These are phyloP conservation scores for Bolborhynchus lineola DNA, from an alignment of 2,113 vertebrate genomes.

Conservation along the genomic window DNA sequence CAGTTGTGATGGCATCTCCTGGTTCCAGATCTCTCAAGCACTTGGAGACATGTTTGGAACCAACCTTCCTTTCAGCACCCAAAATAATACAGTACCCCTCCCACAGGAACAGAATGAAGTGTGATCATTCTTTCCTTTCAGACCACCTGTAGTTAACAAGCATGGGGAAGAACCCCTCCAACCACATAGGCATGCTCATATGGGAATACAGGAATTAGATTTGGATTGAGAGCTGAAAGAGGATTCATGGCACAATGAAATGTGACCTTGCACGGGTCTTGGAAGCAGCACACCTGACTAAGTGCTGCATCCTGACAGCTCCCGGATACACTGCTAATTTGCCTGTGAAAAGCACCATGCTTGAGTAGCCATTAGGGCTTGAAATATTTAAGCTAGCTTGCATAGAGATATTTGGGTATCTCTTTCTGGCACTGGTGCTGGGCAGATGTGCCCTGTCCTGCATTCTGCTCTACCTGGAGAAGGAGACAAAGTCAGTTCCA, in stretches of 20 bases:
- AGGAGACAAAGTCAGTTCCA: not conserved
- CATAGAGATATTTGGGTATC: not conserved
- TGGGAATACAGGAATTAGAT: not conserved
- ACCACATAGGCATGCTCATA: fast-evolving
- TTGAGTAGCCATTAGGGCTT: constrained; percentile 1
- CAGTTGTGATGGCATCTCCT: not conserved
- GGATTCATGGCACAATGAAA: not conserved
- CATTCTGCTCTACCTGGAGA: not conserved
- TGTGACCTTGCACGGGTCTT: not conserved
- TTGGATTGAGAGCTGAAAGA: not conserved
- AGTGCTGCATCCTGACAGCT: not conserved
- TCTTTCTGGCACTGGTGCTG: not conserved
- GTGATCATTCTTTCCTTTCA: not conserved
- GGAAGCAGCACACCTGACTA: constrained; percentile 11
- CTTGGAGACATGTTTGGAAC: fast-evolving
- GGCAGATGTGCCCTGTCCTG: not conserved
- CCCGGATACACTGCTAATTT: not conserved
- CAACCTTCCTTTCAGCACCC: not conserved
- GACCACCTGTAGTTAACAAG: not conserved
- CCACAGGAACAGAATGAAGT: not conserved
- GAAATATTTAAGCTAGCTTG: not conserved
- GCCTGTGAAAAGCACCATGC: not conserved
- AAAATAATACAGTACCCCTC: not conserved
- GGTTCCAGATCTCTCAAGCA: not conserved
- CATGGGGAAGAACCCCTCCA: not conserved